Base-by-base conservation (phyloP, 1,140 invertebrate species). In the Monomorium pharaonis region DNA sequence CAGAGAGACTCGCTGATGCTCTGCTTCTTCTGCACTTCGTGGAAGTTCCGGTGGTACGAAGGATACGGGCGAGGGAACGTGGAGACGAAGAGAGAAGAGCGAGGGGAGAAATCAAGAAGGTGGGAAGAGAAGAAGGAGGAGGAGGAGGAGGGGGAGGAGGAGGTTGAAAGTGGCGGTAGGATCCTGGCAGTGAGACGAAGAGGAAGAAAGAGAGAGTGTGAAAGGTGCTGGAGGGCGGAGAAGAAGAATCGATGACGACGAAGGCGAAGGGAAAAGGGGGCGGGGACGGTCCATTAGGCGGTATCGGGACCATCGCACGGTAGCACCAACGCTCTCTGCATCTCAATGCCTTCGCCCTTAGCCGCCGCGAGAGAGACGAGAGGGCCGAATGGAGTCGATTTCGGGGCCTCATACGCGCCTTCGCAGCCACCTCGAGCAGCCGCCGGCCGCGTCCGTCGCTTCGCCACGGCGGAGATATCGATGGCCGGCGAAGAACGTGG, bases 221-320 rank as follows among this genome's bases (percentile, higher is more conserved):
- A 78, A 84, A 88, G 81, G 77, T 72, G 87, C 65, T 62, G 86
- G 89, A 83, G 88, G 87, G 89, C 86, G 86, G 86, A 86, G 85
- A 88, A 90, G 86, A 91, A 91, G 91, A 92, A 87, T 91, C 86
- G 90, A 90, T 85, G 85, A 88, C 87, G 78, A 60, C 54, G 51
- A 83, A 16, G 67, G 37, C 67, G 51, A 84, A 77, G 88, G 86
- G 90, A 76, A 92, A 92, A 91, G 91, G 86, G 86, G 90, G 92
- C 90, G 92, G 93, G 92, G 92, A 93, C 92, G 94, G 94, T 95
- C 94, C 94, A 95, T 95, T 94, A 95, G 94, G 94, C 94, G 94
- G 92, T 95, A 95, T 95, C 94, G 92, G 94, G 93, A 94, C 91
- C 94, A 95, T 95, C 94, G 94, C 94, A 95, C 94, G 94, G 94